These are phyloP conservation scores for Ectropis crepuscularia DNA, from an alignment of 2,888 invertebrate species.

Conservation along the genomic window DNA sequence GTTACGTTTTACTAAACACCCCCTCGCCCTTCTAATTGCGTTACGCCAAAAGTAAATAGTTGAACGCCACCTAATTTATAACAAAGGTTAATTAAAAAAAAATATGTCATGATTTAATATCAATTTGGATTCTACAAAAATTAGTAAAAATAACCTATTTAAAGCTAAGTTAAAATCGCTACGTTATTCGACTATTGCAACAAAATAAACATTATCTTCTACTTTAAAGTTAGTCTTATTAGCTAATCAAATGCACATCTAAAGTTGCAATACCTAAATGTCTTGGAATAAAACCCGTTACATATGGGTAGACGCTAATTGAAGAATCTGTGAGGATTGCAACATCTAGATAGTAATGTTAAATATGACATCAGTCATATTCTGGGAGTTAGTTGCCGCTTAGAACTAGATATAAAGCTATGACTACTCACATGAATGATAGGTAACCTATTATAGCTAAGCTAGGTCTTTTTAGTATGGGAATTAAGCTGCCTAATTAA, in stretches of 20 bases:
- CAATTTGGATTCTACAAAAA: not conserved
- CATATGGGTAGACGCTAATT: constrained; percentile 9
- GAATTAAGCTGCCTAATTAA: too few species aligned
- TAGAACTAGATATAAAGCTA: constrained; percentile 2
- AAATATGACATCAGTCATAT: constrained; percentile 2
- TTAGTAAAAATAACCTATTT: constrained; percentile 10
- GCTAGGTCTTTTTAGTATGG: not conserved
- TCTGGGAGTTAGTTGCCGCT: not conserved
- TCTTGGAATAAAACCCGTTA: constrained; percentile 2
- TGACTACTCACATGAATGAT: not conserved
- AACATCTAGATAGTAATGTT: not conserved
- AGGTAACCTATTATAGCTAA: not conserved
- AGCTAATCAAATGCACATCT: constrained; percentile 11
- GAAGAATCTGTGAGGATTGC: constrained; percentile 5
- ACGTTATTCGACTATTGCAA: constrained; percentile 3
- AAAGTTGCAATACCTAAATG: constrained; percentile 1
- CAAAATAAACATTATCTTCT: not conserved
- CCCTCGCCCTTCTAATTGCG: too few species aligned
- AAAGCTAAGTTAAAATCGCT: constrained; percentile 19
- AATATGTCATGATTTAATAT: constrained; percentile 24
- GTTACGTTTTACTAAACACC: too few species aligned
- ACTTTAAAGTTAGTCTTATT: not conserved
- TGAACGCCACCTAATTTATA: too few species aligned
- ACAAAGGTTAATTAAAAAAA: too few species aligned
- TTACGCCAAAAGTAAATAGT: too few species aligned